phyloP scores from a whole-genome alignment of 2,888 invertebrate species.

The Venusia cambrica region DNA sequence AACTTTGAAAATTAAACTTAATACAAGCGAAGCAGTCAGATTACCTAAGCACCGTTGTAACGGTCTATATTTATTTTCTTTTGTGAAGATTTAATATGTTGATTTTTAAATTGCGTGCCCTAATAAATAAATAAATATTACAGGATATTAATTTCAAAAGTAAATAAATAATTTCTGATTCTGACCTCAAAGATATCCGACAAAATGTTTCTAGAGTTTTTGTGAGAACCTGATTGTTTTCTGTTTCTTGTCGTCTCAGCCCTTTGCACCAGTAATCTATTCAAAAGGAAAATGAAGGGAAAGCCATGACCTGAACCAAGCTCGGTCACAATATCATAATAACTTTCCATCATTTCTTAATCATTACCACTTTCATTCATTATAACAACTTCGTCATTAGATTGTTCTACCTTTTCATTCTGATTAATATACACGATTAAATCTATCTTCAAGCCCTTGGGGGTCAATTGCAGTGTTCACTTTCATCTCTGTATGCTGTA shows the following conservation, averaged over 20 bases:
- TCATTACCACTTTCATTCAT: slow-evolving; percentile 29
- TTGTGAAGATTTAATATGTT: no score
- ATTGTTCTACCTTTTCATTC: slow-evolving; percentile 30
- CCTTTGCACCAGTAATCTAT: slow-evolving; percentile 14
- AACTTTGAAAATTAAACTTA: no score
- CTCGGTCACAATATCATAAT: slow-evolving; percentile 19
- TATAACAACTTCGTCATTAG: slow-evolving; percentile 35
- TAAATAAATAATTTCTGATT: no score
- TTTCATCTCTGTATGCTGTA: slow-evolving; percentile 29
- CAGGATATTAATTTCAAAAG: no score
- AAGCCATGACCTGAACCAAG: slow-evolving; percentile 18
- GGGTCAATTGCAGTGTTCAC: slow-evolving; percentile 40
- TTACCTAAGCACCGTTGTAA: no score
- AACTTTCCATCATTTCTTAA: slow-evolving; percentile 25
- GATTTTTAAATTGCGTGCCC: no score
- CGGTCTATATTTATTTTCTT: no score
- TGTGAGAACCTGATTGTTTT: no score
- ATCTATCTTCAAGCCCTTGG: slow-evolving; percentile 42
- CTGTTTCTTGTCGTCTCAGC: slow-evolving; percentile 1
- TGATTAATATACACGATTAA: slow-evolving; percentile 39
- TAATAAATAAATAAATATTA: no score
- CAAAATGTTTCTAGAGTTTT: no score
- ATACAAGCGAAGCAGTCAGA: no score
- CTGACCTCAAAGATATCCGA: no score
- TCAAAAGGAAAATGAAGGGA: slow-evolving; percentile 27